phyloP scores from a whole-genome alignment of 2,888 invertebrate species.

The Anoncus sp. region DNA sequence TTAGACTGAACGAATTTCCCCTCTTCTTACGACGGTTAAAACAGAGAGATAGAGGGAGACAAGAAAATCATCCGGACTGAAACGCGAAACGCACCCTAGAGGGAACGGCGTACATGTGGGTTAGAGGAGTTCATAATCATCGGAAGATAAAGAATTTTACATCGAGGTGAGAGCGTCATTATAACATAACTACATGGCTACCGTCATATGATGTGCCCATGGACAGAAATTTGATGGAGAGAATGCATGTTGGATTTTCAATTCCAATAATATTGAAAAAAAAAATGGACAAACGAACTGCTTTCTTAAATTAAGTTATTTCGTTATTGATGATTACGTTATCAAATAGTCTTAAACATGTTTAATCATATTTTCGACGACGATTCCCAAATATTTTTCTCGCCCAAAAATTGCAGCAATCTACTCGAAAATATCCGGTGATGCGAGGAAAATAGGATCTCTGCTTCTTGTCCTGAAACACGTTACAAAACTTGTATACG shows the following conservation, averaged over 20 bases:
- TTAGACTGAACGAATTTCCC: no score
- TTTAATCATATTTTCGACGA: not conserved
- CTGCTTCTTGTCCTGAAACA: not conserved
- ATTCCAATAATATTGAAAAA: no score
- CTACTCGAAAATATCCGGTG: not conserved
- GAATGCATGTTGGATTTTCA: no score
- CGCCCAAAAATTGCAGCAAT: not conserved
- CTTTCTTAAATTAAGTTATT: not conserved
- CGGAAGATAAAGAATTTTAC: not conserved
- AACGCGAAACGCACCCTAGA: no score
- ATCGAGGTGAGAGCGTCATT: not conserved
- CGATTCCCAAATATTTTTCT: not conserved
- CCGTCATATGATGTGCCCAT: no score
- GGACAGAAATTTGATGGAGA: no score
- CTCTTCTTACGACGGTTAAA: no score
- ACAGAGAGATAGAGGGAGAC: no score
- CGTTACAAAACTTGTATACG: not conserved
- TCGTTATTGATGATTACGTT: not conserved
- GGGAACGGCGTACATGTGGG: no score
- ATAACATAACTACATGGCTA: no score
- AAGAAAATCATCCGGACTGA: no score
- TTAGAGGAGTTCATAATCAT: constrained; percentile 4
- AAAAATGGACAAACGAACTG: no score
- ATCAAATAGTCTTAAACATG: not conserved
- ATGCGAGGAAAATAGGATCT: not conserved